phyloP scores from a whole-genome alignment of 2,113 vertebrate genomes.

The Nothoprocta pentlandii region DNA sequence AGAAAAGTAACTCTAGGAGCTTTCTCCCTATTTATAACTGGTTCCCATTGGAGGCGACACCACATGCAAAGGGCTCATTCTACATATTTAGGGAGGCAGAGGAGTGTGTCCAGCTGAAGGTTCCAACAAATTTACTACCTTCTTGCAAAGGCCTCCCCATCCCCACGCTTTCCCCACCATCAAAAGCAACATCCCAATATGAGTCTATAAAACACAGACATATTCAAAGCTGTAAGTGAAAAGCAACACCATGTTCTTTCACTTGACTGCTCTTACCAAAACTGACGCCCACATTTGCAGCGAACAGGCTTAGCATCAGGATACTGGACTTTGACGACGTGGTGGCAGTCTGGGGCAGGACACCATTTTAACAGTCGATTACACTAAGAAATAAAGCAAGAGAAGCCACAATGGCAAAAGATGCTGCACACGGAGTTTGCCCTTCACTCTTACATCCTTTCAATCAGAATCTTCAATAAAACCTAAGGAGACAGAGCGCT shows the following conservation, averaged over 20 bases:
- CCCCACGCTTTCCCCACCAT: background rate
- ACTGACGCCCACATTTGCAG: conserved; percentile 98
- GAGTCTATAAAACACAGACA: background rate
- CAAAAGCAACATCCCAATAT: background rate
- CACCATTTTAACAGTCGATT: conserved; percentile 99
- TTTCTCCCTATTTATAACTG: background rate
- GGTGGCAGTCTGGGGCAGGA: conserved; percentile 98
- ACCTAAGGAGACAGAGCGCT: background rate
- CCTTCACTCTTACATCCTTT: background rate
- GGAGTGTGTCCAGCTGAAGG: background rate
- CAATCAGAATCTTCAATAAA: background rate
- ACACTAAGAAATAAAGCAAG: conserved; percentile 80
- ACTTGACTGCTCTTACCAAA: conserved; percentile 86
- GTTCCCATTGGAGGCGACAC: background rate
- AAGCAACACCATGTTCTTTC: fast-evolving
- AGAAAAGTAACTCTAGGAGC: background rate
- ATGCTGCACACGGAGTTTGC: background rate
- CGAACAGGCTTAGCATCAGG: conserved; percentile 98
- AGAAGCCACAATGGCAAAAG: background rate
- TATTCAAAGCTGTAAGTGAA: background rate
- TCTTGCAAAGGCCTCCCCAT: background rate
- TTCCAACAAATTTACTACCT: background rate
- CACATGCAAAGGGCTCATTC: background rate
- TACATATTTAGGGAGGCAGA: background rate
- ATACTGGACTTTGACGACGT: conserved; percentile 99